These are phyloP conservation scores for Octonoba sinensis DNA, from an alignment of 2,888 invertebrate genomes.

Conservation along the genomic window DNA sequence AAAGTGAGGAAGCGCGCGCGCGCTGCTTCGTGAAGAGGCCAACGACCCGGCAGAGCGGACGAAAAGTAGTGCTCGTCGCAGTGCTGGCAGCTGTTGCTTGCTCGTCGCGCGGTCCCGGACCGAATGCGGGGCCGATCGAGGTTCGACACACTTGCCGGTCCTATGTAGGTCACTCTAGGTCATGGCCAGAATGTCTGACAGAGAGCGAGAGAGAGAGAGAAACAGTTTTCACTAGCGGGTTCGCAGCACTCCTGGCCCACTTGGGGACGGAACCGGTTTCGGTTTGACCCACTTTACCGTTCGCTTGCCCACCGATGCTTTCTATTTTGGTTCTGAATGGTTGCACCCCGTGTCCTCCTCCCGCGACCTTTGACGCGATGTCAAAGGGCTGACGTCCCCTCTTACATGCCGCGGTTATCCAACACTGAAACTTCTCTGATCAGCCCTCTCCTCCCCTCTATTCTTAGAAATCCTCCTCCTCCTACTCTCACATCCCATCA, in stretches of 20 bases:
- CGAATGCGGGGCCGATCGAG: conserved; percentile 42
- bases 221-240: conserved; percentile 31
- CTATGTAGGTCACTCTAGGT: conserved; percentile 59
- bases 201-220: conserved; percentile 24
- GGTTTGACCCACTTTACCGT: conserved; percentile 51
- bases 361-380: conserved; percentile 23
- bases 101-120: conserved; percentile 21
- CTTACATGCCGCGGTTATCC: not conserved
- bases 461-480: no score
- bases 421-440: no score
- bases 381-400: not conserved
- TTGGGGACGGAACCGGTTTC: conserved; percentile 45
- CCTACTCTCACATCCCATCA: no score
- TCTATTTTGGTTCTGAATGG: conserved; percentile 47
- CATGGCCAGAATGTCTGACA: conserved; percentile 52
- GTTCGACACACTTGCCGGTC: conserved; percentile 58
- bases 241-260: conserved; percentile 47
- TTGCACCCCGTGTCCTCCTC: not conserved
- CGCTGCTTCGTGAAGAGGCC: conserved; percentile 21
- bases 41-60: conserved; percentile 44
- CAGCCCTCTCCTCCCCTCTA: no score
- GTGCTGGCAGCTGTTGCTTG: conserved; percentile 3
- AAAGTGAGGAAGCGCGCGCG: conserved; percentile 8
- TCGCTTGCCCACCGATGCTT: conserved; percentile 36
- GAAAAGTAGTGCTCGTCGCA: conserved; percentile 7